Evolutionary conservation across 2,113 vertebrate species (phyloP).

Genomic region (Meles meles): DNA sequence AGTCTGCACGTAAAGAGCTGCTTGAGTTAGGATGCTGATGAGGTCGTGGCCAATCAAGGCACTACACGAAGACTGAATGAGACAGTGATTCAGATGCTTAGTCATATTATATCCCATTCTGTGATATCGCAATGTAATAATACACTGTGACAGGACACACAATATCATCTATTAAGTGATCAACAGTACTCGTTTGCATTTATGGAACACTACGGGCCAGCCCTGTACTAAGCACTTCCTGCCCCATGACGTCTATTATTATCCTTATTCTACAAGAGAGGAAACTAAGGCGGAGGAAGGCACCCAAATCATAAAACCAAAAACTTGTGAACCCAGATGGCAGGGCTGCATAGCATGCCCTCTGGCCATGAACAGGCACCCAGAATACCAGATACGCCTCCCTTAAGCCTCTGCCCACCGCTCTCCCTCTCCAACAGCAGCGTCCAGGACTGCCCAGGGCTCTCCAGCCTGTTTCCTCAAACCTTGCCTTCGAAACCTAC

Average conservation of each 20-base stretch:
- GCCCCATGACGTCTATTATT: background rate
- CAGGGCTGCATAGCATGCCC: background rate
- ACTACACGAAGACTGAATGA: background rate
- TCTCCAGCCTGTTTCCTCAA: background rate
- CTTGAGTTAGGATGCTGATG: background rate
- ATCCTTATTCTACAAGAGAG: background rate
- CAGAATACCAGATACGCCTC: accelerated
- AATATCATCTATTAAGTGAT: background rate
- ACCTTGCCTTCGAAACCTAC: background rate
- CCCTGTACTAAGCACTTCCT: background rate
- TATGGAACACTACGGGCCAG: background rate
- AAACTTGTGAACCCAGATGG: background rate
- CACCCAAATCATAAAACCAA: background rate
- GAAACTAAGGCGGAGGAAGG: background rate
- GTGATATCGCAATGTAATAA: background rate
- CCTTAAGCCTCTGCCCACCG: accelerated
- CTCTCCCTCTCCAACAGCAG: background rate
- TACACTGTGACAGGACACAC: background rate
- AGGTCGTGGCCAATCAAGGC: background rate
- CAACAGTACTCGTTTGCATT: background rate
- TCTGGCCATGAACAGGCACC: background rate
- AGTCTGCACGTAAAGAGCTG: background rate
- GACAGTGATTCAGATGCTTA: background rate
- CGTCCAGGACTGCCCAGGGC: background rate
- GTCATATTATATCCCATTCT: background rate